phyloP scores from a whole-genome alignment of 2,113 vertebrate species.

The Henicopernis longicauda region DNA sequence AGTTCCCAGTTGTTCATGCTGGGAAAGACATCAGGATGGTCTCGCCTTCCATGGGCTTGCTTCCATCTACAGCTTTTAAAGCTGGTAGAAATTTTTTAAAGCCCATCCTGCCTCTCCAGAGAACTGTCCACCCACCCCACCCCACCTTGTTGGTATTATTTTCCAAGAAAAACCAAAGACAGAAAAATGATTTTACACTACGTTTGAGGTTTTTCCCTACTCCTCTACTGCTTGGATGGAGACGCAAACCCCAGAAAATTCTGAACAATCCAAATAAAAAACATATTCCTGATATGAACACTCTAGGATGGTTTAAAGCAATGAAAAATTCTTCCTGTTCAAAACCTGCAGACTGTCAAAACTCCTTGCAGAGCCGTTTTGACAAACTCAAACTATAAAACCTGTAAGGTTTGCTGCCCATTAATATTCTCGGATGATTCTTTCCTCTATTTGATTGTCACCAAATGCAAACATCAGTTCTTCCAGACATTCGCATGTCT shows the following conservation, averaged over 20 bases:
- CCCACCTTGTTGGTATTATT: neutral
- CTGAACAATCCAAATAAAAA: neutral
- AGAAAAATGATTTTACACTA: neutral
- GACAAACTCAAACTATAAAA: conserved; percentile 28
- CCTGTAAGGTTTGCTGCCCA: neutral
- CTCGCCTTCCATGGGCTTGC: neutral
- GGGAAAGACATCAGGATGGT: neutral
- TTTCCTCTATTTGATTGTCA: conserved; percentile 32
- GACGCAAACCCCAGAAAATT: neutral
- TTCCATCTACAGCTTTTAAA: neutral
- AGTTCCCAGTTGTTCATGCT: neutral
- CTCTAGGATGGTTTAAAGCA: neutral
- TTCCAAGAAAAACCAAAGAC: neutral
- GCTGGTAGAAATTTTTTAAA: neutral
- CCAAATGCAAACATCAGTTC: conserved; percentile 22
- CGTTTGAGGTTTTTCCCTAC: neutral
- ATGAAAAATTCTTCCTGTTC: neutral
- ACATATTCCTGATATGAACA: neutral
- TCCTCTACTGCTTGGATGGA: neutral
- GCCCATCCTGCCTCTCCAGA: neutral
- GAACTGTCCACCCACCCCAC: neutral
- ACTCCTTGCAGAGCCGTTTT: neutral
- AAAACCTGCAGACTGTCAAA: conserved; percentile 12
- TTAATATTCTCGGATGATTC: neutral
- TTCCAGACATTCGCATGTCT: neutral